Evolutionary conservation across 2,113 vertebrate genomes (phyloP).

Genomic region (Corythaeola cristata): DNA sequence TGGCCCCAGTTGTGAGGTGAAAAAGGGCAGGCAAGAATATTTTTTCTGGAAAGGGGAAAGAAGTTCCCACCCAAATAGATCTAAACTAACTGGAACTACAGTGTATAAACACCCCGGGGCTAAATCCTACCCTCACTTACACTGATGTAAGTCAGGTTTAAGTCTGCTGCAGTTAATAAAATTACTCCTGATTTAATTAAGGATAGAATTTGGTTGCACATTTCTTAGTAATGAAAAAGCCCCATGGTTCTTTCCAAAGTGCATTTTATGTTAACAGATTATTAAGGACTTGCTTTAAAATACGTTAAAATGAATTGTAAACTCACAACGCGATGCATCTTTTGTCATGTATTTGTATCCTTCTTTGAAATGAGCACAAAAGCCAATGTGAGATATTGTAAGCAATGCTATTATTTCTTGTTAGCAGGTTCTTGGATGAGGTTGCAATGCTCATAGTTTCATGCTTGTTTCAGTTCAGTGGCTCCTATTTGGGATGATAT

Average conservation of each 20-base stretch:
- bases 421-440: conserved; percentile 29
- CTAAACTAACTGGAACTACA: conserved; percentile 59
- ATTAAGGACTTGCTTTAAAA: conserved; percentile 30
- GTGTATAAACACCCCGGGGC: conserved; percentile 31
- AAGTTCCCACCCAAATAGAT: conserved; percentile 65
- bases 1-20: conserved; percentile 1
- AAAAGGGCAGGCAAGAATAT: conserved; percentile 35
- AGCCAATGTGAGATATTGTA: not conserved
- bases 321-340: conserved; percentile 5
- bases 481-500: not conserved
- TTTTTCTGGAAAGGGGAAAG: conserved; percentile 48
- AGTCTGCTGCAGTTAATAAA: conserved; percentile 59
- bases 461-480: not conserved
- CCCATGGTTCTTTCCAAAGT: conserved; percentile 62
- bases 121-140: conserved; percentile 50
- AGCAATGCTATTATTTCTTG: conserved; percentile 18
- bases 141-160: conserved; percentile 50
- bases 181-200: conserved; percentile 66
- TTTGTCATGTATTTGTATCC: not conserved
- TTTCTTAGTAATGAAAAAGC: conserved; percentile 63
- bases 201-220: conserved; percentile 47
- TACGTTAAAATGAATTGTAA: not conserved
- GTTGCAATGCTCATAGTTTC: not conserved
- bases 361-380: conserved; percentile 9
- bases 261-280: conserved; percentile 41